Evolutionary conservation across 1,140 invertebrate genomes (phyloP), one percentile per base, ranked within the genome.

Genomic region (Vanessa atalanta): DNA sequence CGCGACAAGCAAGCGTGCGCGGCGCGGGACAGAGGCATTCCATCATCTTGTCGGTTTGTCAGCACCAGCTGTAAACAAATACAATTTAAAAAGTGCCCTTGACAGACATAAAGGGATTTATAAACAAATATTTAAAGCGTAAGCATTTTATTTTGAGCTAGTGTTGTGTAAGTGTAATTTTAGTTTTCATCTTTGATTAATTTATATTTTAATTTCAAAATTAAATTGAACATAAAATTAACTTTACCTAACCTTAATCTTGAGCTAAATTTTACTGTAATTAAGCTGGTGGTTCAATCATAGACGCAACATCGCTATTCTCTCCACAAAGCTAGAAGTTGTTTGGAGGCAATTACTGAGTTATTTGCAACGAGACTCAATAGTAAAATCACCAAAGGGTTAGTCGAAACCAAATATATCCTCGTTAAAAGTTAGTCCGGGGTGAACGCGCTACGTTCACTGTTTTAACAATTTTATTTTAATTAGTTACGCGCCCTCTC

Each of bases 1-100:
- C 94, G 73, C 95, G 94, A 89, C 94, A 95, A 72, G 94, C 94
- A 65, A 95, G 89, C 71, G 94, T 93, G 83, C 94, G 94, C 78
- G 94, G 93, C 85, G 94, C 93, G 75, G 94, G 94, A 88, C 93
- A 93, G 79, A 93, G 82, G 82, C 93, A 93, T 79, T 93, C 91
- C 93, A 93, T 90, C 89, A 90, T 92, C 61, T 76, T 87, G 79
- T 75, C 77, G 70, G 77, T 43, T 78, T 70, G 66, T 77, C 67
- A 43, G 55, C 81, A 65, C 69, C 50, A 20, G 70, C 87, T 90
- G 77, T 14, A 87, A 86, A 76, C 75, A 79, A 68, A 76, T 64
- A 75, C 43, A 67, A 13, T 65, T 23, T 64, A 55, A 57, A 13
- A 57, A 57, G 4, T n/a, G 53, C 53, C 26, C 23, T 57, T n/a